Percentiles rank a stretch among this genome's conserved stretches.
These are phyloP conservation scores for Hypocryptadius cinnamomeus DNA, from an alignment of 2,113 vertebrate species.

Conservation along the genomic window DNA sequence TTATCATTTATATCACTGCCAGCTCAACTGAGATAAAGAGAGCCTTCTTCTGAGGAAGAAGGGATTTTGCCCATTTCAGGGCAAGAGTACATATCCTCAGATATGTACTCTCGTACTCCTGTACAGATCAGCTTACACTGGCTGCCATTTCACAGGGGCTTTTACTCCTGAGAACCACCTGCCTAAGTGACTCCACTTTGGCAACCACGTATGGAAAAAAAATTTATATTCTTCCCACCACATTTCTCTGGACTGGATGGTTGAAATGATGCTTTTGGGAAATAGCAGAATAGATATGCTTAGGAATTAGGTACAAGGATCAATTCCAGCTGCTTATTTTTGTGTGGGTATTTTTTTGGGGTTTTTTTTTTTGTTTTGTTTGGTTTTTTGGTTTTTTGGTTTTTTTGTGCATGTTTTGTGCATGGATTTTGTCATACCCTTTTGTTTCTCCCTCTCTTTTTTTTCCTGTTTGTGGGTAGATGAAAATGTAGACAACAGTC, in stretches of 20 bases:
- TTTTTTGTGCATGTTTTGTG: not conserved
- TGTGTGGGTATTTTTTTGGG: no score
- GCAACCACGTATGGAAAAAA: not conserved
- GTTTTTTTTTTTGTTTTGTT: not conserved
- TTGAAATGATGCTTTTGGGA: not conserved
- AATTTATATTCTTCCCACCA: fast-evolving
- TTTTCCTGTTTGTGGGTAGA: not conserved
- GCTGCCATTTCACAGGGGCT: not conserved
- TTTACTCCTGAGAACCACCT: not conserved
- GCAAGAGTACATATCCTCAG: not conserved
- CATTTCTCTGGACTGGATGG: not conserved
- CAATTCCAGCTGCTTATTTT: not conserved
- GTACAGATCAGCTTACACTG: not conserved
- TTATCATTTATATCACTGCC: not conserved
- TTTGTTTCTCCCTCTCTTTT: fast-evolving
- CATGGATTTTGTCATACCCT: not conserved
- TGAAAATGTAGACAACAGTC: not conserved
- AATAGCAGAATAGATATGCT: not conserved
- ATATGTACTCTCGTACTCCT: no score
- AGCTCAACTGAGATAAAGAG: not conserved
- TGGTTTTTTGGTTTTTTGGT: not conserved
- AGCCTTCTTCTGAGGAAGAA: not conserved
- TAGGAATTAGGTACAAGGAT: not conserved
- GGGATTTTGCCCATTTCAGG: not conserved
- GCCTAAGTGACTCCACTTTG: not conserved